Evolutionary conservation across 2,888 invertebrate genomes (phyloP), one percentile per base, ranked within the genome.

Genomic region (Stramonita haemastoma): DNA sequence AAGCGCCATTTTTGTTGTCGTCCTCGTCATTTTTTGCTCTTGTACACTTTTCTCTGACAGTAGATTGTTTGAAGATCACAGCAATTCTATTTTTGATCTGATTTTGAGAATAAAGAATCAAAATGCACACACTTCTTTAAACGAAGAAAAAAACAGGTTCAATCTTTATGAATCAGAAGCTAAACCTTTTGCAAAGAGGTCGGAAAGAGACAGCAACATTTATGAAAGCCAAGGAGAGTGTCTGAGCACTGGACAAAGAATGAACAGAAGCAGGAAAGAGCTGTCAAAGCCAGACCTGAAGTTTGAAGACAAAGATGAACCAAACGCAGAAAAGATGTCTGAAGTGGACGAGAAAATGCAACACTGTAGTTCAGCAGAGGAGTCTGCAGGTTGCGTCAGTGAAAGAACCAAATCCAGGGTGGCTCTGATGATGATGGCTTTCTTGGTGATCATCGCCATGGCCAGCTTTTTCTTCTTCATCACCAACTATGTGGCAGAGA

Each of bases 401-500:
- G 1, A 13, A 26, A 66, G 66, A 66, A 66, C 19, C 19, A 66
- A 66, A 66, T 66, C 32, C 15, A 79, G 29, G 15, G 13, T 79
- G 15, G 17, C n/a, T 32, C 19, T 84, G 1, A 87, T 87, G 70
- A 34, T 26, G 66, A 66, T 66, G 66, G 26, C 70, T 17, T 87
- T 87, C 36, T 34, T 87, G 8, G 34, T 57, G 22, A 8, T 87
- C 19, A 60, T 36, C 26, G 29, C 36, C 17, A 87, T 60, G 19
- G 66, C 57, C n/a, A n/a, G 60, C 32, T 73, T 66, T 34, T 36
- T 73, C 29, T 22, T 87, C 8, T 87, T 32, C 34, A 66, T 87
- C 36, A 87, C 87, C 34, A 87, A 87, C n/a, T 87, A 87, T 26
- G 87, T 87, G 29, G 87, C 87, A 17, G 34, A 87, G 60, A 32